phyloP scores from a whole-genome alignment of 2,888 invertebrate genomes.

The Keiferia lycopersicella region DNA sequence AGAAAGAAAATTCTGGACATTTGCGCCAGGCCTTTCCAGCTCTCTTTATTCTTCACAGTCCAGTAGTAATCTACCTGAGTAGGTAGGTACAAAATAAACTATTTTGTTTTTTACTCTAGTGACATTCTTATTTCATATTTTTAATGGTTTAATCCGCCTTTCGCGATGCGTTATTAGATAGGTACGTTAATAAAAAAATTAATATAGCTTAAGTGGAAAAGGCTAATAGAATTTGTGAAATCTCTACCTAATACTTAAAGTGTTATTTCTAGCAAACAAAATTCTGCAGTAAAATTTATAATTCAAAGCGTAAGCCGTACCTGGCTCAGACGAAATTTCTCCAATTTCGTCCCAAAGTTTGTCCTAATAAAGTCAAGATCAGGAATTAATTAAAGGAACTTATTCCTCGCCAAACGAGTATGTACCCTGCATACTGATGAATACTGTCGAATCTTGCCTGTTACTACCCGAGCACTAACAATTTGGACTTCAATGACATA shows the following conservation, averaged over 20 bases:
- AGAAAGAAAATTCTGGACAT: no score
- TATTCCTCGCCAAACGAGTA: neutral
- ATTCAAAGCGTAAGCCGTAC: slow-evolving; percentile 6
- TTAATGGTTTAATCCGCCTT: no score
- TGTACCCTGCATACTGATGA: slow-evolving; percentile 6
- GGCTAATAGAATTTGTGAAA: no score
- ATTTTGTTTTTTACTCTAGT: no score
- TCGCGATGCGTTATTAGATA: no score
- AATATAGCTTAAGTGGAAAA: no score
- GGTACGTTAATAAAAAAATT: no score
- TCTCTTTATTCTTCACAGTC: no score
- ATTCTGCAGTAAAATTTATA: neutral
- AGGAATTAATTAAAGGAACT: slow-evolving; percentile 9
- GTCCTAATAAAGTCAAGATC: slow-evolving; percentile 4
- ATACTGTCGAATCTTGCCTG: slow-evolving; percentile 5
- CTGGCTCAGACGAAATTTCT: slow-evolving; percentile 2
- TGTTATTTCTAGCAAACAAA: neutral
- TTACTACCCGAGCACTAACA: slow-evolving; percentile 3
- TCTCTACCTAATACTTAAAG: neutral
- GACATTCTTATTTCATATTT: no score
- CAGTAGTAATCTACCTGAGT: no score
- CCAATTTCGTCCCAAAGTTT: neutral
- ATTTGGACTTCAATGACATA: neutral
- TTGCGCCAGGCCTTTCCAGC: no score
- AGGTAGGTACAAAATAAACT: no score